Percentiles rank a stretch among this genome's conserved stretches.
phyloP scores from a whole-genome alignment of 2,888 invertebrate genomes.

The Lottia gigantea region DNA sequence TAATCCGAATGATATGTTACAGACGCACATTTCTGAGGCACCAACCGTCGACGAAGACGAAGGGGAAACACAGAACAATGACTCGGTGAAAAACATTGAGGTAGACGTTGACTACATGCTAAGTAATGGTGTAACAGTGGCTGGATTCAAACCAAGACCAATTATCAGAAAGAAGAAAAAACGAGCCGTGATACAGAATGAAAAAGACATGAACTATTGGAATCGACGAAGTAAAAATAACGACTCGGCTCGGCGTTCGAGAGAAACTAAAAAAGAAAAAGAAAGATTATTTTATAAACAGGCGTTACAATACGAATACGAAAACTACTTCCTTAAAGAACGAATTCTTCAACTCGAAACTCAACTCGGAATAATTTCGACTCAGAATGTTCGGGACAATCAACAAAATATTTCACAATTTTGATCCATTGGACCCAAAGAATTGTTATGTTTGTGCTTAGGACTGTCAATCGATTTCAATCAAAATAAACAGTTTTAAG shows the following conservation, averaged over 20 bases:
- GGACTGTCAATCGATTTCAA: too few species aligned
- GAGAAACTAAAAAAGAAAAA: constrained; percentile 57
- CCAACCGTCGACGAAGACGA: too few species aligned
- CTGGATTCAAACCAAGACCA: constrained; percentile 48
- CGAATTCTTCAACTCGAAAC: constrained; percentile 42
- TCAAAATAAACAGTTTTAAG: too few species aligned
- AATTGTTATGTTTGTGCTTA: too few species aligned
- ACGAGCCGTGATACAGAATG: constrained; percentile 26
- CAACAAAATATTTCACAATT: too few species aligned
- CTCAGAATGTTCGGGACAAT: too few species aligned
- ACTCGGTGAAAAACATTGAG: constrained; percentile 3
- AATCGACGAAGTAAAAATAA: constrained; percentile 55
- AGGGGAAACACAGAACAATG: too few species aligned
- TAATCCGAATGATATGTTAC: too few species aligned
- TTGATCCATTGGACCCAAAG: too few species aligned
- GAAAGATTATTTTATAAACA: constrained; percentile 48
- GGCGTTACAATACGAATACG: constrained; percentile 49
- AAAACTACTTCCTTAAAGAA: constrained; percentile 48
- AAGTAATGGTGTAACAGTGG: constrained; percentile 46
- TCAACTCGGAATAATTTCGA: constrained; percentile 23
- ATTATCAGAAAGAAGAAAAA: constrained; percentile 43
- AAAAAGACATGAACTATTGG: constrained; percentile 47
- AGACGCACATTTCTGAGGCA: too few species aligned
- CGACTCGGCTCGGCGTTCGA: constrained; percentile 53
- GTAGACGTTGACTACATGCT: constrained; percentile 49